These are phyloP conservation scores for Passer montanus DNA, from an alignment of 2,113 vertebrate species.

Conservation along the genomic window DNA sequence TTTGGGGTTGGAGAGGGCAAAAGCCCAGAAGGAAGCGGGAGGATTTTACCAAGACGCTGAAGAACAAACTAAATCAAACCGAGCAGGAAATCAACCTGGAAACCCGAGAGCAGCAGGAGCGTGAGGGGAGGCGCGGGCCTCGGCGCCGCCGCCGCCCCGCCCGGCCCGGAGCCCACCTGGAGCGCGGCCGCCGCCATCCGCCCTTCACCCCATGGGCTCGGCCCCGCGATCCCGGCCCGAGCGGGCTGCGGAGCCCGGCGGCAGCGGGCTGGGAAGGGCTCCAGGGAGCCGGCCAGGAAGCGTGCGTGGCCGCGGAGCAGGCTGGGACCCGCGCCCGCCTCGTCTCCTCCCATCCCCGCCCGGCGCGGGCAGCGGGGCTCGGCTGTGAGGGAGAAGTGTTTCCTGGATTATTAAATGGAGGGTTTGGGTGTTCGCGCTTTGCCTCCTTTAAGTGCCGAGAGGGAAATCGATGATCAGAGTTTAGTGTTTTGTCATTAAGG, in stretches of 20 bases:
- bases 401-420: fast-evolving
- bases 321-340: not conserved
- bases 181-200: not conserved
- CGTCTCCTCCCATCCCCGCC: not conserved
- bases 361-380: fast-evolving
- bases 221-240: fast-evolving
- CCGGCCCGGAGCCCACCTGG: not conserved
- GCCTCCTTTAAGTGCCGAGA: not conserved
- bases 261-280: fast-evolving
- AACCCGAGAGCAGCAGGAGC: fast-evolving
- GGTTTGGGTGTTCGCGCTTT: fast-evolving
- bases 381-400: fast-evolving
- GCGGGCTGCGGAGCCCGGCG: fast-evolving
- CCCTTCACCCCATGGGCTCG: not conserved
- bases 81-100: not conserved
- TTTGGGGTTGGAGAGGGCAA: not conserved
- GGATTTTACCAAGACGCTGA: not conserved
- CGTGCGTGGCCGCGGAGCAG: conserved; percentile 11
- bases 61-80: not conserved
- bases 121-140: not conserved
- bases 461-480: no score
- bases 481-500: not conserved
- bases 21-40: fast-evolving
- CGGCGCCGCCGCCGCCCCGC: not conserved
- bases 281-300: fast-evolving